Conservation (phyloP, 2,888 invertebrate genomes). For the Arrhopalites spinosus region DNA sequence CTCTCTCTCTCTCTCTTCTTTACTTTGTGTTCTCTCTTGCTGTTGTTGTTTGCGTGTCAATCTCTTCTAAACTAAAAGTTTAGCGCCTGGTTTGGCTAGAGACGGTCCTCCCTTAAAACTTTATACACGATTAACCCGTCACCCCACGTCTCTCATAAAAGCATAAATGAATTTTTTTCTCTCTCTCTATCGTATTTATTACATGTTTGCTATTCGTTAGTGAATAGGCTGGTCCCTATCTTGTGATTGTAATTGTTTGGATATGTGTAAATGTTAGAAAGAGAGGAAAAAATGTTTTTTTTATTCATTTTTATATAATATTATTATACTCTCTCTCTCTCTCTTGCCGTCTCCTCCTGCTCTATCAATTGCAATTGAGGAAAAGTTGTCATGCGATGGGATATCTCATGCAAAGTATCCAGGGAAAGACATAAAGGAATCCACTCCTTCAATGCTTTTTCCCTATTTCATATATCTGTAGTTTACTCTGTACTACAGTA, state of each 20-base stretch:
- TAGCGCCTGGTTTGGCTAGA: slow-evolving; percentile 2
- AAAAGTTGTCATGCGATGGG: too few relatives aligned
- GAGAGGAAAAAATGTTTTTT: too few relatives aligned
- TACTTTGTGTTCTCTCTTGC: too few relatives aligned
- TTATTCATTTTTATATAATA: too few relatives aligned
- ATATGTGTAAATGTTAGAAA: neutral
- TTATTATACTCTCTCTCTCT: too few relatives aligned
- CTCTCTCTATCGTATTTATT: slow-evolving; percentile 1
- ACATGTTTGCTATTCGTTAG: slow-evolving; percentile 24
- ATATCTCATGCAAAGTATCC: too few relatives aligned
- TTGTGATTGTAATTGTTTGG: slow-evolving; percentile 3
- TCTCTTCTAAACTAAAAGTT: slow-evolving; percentile 11
- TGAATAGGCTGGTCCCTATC: neutral
- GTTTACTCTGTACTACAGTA: too few relatives aligned
- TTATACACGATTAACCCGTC: slow-evolving; percentile 17
- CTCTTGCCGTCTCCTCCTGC: too few relatives aligned
- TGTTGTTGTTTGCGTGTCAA: slow-evolving; percentile 4
- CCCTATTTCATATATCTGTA: too few relatives aligned
- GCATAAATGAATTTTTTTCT: slow-evolving; percentile 30
- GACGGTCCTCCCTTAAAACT: slow-evolving; percentile 9
- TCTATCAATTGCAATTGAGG: too few relatives aligned
- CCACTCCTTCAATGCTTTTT: too few relatives aligned
- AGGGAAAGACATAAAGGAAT: too few relatives aligned
- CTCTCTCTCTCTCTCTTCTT: neutral
- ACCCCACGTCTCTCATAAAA: slow-evolving; percentile 23